Percentiles rank a stretch among this genome's conserved stretches.
These are phyloP conservation scores for Malurus cyaneus DNA, from an alignment of 2,113 vertebrate genomes.

Conservation along the genomic window DNA sequence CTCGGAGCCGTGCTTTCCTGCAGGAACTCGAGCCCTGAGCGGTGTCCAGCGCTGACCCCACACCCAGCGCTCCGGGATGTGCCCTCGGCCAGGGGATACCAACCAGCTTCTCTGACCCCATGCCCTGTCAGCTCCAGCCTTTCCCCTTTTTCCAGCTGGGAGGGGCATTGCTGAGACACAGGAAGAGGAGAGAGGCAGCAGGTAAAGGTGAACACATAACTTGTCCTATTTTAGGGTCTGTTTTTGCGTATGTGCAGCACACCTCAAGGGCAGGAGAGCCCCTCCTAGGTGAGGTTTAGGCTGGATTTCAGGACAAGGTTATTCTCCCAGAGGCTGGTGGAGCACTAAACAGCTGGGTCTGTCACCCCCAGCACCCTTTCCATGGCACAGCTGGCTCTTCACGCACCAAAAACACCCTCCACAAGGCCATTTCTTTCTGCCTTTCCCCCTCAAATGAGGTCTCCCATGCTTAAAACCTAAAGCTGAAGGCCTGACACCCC, in stretches of 20 bases:
- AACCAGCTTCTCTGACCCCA: background rate
- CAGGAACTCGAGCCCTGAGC: rapidly evolving
- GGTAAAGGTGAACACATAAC: rapidly evolving
- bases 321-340: too few species aligned
- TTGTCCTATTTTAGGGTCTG: background rate
- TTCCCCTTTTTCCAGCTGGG: background rate
- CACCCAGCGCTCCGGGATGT: background rate
- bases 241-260: background rate
- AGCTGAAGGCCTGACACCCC: background rate
- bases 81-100: background rate
- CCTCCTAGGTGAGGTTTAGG: background rate
- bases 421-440: background rate
- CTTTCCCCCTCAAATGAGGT: background rate
- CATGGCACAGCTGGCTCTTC: background rate
- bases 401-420: background rate
- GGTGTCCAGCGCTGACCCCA: background rate
- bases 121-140: background rate
- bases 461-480: background rate
- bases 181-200: background rate
- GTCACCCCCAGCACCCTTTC: background rate
- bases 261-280: background rate
- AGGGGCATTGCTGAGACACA: background rate
- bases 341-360: rapidly evolving
- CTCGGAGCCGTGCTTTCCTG: rapidly evolving
- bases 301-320: too few species aligned